Conservation (phyloP, 1,140 invertebrate species). For the Nephila pilipes region DNA sequence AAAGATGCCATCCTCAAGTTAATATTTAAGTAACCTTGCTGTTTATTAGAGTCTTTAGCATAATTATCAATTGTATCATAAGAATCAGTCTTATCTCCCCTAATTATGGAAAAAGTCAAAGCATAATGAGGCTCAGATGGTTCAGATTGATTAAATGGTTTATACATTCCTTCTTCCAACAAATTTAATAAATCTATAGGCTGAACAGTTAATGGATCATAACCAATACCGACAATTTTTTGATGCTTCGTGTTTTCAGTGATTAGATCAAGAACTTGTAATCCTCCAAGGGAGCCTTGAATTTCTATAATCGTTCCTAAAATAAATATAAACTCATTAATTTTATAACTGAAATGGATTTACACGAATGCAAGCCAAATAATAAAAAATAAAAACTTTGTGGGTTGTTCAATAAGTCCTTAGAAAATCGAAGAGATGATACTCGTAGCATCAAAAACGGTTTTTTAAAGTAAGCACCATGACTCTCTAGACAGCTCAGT, state of each 20-base stretch:
- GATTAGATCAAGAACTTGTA: slow-evolving; percentile 93
- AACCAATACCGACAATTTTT: slow-evolving; percentile 91
- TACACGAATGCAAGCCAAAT: background rate
- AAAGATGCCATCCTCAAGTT: slow-evolving; percentile 92
- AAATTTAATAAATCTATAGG: slow-evolving; percentile 50
- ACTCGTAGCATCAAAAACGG: no score
- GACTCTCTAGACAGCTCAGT: no score
- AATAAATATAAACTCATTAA: slow-evolving; percentile 67
- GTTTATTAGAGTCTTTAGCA: background rate
- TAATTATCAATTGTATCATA: background rate
- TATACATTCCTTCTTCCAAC: slow-evolving; percentile 66
- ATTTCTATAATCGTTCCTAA: slow-evolving; percentile 80
- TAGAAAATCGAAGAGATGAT: no score
- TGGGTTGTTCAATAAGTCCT: no score
- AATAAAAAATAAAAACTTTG: background rate
- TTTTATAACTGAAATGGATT: background rate
- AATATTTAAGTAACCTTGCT: slow-evolving; percentile 82
- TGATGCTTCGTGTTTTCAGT: slow-evolving; percentile 91
- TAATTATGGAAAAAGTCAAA: slow-evolving; percentile 84
- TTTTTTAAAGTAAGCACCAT: no score
- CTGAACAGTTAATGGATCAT: slow-evolving; percentile 83
- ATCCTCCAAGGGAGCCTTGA: slow-evolving; percentile 92
- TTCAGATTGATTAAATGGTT: slow-evolving; percentile 10
- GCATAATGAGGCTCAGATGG: slow-evolving; percentile 80
- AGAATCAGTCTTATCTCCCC: slow-evolving; percentile 36